Percentiles rank a stretch among this genome's conserved stretches.
Evolutionary conservation across 2,888 invertebrate genomes (phyloP).

Genomic region (Lithophane leautieri): DNA sequence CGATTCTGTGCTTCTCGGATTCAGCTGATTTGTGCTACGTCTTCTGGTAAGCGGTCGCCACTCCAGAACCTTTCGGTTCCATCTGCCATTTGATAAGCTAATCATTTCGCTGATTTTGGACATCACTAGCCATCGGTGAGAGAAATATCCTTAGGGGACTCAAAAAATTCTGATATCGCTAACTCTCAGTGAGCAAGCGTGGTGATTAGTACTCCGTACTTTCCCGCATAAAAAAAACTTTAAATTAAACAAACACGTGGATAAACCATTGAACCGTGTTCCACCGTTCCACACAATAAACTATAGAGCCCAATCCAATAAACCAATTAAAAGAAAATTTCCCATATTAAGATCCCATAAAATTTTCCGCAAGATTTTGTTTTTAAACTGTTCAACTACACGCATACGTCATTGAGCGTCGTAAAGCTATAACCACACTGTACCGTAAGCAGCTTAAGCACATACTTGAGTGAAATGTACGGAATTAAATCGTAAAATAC

Average conservation of each 20-base stretch:
- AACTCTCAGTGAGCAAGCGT: no score
- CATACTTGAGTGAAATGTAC: conserved; percentile 69
- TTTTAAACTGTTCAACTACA: conserved; percentile 39
- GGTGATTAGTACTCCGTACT: not conserved
- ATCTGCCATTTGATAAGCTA: not conserved
- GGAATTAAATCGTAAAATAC: conserved; percentile 76
- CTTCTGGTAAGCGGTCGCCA: not conserved
- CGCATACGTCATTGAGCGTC: conserved; percentile 50
- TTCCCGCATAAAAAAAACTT: not conserved
- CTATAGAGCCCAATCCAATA: not conserved
- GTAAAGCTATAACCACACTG: conserved; percentile 57
- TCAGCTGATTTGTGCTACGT: not conserved
- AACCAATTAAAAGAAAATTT: conserved; percentile 18
- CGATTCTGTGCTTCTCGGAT: not conserved
- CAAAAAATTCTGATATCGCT: not conserved
- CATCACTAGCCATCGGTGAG: not conserved
- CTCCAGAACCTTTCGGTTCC: not conserved
- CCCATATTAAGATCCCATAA: conserved; percentile 21
- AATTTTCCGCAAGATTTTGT: conserved; percentile 29
- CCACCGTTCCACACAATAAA: not conserved
- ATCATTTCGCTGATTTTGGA: not conserved
- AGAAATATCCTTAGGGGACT: not conserved
- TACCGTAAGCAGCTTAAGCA: conserved; percentile 65
- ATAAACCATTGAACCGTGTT: not conserved
- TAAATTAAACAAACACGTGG: not conserved